Conservation (phyloP, 2,797 vertebrate genomes). For the Karalla daura region DNA sequence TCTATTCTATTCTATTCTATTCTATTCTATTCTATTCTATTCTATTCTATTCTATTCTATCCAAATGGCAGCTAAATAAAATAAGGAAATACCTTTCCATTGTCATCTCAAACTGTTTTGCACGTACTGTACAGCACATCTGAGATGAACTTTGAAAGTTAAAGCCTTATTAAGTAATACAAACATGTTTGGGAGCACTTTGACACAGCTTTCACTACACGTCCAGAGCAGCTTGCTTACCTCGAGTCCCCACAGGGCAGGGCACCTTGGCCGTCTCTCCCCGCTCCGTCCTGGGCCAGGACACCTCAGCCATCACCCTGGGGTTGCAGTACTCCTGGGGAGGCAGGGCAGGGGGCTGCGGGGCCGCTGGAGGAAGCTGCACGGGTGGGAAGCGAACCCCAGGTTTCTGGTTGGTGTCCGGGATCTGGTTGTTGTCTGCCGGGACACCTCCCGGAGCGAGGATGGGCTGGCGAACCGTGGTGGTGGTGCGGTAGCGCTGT, state of each 20-base stretch:
- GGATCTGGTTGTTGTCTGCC: constrained; percentile 80
- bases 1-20: too few relatives aligned
- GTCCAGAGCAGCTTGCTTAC: constrained; percentile 55
- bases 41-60: too few relatives aligned
- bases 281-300: constrained; percentile 95
- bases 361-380: constrained; percentile 73
- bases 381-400: constrained; percentile 62
- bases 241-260: constrained; percentile 86
- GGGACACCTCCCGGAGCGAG: constrained; percentile 72
- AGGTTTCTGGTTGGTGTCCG: constrained; percentile 73
- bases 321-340: constrained; percentile 91
- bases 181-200: background rate
- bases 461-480: constrained; percentile 73
- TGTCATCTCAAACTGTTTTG: too few relatives aligned
- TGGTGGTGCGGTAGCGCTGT: constrained; percentile 89
- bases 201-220: background rate
- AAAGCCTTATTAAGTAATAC: background rate
- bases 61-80: too few relatives aligned
- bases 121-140: too few relatives aligned
- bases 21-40: too few relatives aligned
- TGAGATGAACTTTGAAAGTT: too few relatives aligned
- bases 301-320: constrained; percentile 89
- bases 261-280: constrained; percentile 95
- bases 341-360: constrained; percentile 86
- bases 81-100: too few relatives aligned